phyloP scores from a whole-genome alignment of 1,140 invertebrate species.

The Bombus superbus region DNA sequence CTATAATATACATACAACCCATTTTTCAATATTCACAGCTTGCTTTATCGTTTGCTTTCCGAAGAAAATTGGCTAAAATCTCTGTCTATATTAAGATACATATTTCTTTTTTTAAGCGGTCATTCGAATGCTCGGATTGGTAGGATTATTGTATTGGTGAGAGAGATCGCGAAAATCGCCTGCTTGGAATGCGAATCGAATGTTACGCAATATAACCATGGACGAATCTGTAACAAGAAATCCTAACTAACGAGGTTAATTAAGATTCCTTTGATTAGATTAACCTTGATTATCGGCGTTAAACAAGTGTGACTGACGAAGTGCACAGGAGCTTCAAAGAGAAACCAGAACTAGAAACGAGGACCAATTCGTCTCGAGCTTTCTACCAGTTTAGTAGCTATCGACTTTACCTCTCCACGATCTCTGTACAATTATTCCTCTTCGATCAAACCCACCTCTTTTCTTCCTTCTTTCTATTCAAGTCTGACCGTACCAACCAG shows the following conservation, averaged over 20 bases:
- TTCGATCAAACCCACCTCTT: neutral
- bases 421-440: neutral
- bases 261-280: slow-evolving; percentile 7
- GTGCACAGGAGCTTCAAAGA: neutral
- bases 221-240: neutral
- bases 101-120: too few relatives aligned
- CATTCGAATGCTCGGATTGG: too few relatives aligned
- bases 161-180: neutral
- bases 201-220: neutral
- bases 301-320: slow-evolving; percentile 1
- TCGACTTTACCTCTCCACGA: neutral
- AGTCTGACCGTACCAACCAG: too few relatives aligned
- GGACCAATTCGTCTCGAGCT: neutral
- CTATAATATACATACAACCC: too few relatives aligned
- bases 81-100: too few relatives aligned
- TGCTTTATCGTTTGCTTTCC: too few relatives aligned
- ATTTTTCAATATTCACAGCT: too few relatives aligned
- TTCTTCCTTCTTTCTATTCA: neutral
- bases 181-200: neutral
- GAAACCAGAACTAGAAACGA: neutral
- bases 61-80: too few relatives aligned
- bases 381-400: neutral
- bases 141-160: neutral
- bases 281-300: neutral
- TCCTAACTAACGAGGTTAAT: slow-evolving; percentile 3